A percentile compares a stretch with the other conserved stretches of the same genome.
Evolutionary conservation across 2,113 vertebrate genomes (phyloP).

Genomic region (Hymenochirus boettgeri): DNA sequence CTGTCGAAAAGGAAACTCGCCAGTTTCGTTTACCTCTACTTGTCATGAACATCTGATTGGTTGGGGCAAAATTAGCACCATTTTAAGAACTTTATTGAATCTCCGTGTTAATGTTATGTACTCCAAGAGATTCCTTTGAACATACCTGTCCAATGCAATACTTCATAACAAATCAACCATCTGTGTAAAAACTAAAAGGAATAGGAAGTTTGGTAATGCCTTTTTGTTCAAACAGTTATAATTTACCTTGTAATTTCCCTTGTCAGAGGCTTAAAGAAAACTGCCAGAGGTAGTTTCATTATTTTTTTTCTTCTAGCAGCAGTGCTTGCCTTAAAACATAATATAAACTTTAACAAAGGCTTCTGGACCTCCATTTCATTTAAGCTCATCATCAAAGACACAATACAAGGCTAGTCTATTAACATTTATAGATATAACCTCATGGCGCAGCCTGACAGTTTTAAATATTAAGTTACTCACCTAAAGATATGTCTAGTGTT

Average conservation of each 20-base stretch:
- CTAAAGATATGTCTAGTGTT: too few relatives aligned
- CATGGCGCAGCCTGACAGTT: not conserved
- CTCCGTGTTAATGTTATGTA: too few relatives aligned
- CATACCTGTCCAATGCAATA: not conserved
- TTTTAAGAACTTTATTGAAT: too few relatives aligned
- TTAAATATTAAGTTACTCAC: not conserved
- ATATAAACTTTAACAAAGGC: not conserved
- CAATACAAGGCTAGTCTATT: not conserved
- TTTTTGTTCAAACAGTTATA: not conserved
- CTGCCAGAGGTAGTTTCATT: not conserved
- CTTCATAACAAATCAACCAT: not conserved
- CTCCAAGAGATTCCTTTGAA: not conserved
- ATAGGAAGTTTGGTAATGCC: not conserved
- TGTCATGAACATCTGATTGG: too few relatives aligned
- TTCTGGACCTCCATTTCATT: not conserved
- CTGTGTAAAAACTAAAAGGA: not conserved
- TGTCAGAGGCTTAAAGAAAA: not conserved
- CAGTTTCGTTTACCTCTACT: too few relatives aligned
- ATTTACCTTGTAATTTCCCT: not conserved
- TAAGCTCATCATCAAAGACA: not conserved
- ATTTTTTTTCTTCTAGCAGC: not conserved
- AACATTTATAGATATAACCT: slow-evolving; percentile 1
- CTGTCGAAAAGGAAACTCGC: too few relatives aligned
- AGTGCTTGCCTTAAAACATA: not conserved
- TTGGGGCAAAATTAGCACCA: too few relatives aligned